A percentile compares a stretch with the other conserved stretches of the same genome.
Evolutionary conservation across 2,888 invertebrate species (phyloP).

Genomic region (Villa cingulata): DNA sequence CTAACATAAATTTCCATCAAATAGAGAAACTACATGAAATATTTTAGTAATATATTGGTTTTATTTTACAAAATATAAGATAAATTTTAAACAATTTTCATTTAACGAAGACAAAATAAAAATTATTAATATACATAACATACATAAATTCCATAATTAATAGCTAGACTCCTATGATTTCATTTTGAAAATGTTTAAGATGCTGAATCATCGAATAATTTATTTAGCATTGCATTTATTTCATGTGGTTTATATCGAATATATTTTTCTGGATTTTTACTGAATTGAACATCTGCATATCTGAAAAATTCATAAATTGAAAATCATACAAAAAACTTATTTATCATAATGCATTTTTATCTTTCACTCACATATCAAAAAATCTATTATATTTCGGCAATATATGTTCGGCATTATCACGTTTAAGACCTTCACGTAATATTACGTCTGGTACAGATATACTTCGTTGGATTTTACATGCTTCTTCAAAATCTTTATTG

Average conservation of each 20-base stretch:
- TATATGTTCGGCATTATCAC: conserved; percentile 79
- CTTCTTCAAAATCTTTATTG: conserved; percentile 91
- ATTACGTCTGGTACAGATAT: conserved; percentile 91
- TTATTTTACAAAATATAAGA: too few species aligned
- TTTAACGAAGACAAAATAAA: too few species aligned
- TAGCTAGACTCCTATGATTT: too few species aligned
- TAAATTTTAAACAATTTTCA: too few species aligned
- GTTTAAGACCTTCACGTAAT: conserved; percentile 71
- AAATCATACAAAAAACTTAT: neutral
- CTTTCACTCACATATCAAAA: conserved; percentile 47
- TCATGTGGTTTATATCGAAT: conserved; percentile 78
- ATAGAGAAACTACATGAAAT: too few species aligned
- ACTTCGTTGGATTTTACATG: conserved; percentile 66
- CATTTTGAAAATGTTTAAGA: too few species aligned
- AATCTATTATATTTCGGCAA: conserved; percentile 75
- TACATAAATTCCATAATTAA: too few species aligned
- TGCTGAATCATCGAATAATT: conserved; percentile 72
- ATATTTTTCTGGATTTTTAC: conserved; percentile 89
- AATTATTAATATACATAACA: too few species aligned
- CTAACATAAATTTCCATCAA: too few species aligned
- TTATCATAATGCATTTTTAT: neutral
- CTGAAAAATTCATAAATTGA: conserved; percentile 32
- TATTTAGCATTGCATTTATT: conserved; percentile 69
- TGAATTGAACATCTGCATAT: conserved; percentile 63
- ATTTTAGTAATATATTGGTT: too few species aligned